These are phyloP conservation scores for Fragum whitleyi DNA, from an alignment of 2,888 invertebrate genomes.

Conservation along the genomic window DNA sequence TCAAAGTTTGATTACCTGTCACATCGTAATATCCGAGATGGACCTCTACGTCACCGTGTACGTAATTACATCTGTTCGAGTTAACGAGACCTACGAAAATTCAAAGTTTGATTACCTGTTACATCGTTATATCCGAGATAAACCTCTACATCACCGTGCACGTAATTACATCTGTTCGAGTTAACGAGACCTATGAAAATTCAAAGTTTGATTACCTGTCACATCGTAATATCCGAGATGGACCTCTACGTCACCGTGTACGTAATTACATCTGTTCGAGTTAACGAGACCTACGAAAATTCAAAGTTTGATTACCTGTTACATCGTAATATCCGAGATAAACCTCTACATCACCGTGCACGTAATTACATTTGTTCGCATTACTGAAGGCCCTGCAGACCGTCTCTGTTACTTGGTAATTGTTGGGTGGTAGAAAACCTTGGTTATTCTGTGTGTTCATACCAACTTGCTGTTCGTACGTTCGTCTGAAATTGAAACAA, in stretches of 20 bases:
- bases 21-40: not conserved
- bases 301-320: not conserved
- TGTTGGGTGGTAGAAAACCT: not conserved
- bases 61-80: slow-evolving; percentile 19
- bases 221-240: not conserved
- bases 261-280: slow-evolving; percentile 19
- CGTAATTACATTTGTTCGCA: slow-evolving; percentile 23
- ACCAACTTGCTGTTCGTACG: slow-evolving; percentile 1
- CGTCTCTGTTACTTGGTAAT: slow-evolving; percentile 2
- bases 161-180: no score
- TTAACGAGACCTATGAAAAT: no score
- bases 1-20: not conserved
- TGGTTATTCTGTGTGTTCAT: slow-evolving; percentile 6
- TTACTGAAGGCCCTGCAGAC: slow-evolving; percentile 12
- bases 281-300: no score
- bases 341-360: slow-evolving; percentile 1
- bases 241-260: not conserved
- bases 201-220: not conserved
- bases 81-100: no score
- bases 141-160: no score
- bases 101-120: no score
- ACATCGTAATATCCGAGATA: slow-evolving; percentile 5
- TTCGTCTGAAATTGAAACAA: slow-evolving; percentile 15
- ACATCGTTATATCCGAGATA: no score
- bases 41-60: not conserved